Conservation (phyloP, 64 coral and sea anemone species). For the Hydrozoanthus tunicans region DNA sequence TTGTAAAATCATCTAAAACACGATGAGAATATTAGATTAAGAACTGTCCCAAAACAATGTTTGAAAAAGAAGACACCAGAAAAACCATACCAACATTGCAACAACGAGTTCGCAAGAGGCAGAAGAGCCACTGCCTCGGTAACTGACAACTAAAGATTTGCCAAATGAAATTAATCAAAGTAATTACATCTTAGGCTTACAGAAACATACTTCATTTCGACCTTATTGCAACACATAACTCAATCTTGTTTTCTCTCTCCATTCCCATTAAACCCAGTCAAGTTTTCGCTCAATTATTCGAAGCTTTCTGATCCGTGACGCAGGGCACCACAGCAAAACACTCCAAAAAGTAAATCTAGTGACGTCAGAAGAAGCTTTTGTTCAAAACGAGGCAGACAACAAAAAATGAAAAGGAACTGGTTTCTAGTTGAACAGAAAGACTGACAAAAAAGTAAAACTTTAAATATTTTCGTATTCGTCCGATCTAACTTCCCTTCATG, state of each 20-base stretch:
- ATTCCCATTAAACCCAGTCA: slow-evolving; percentile 16
- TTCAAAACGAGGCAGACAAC: slow-evolving; percentile 41
- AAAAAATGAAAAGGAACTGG: no score
- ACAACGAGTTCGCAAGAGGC: neutral
- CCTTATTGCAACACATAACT: neutral
- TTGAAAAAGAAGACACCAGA: neutral
- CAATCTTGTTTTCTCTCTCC: neutral
- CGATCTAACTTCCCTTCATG: no score
- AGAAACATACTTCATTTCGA: slow-evolving; percentile 7
- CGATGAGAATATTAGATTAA: slow-evolving; percentile 1
- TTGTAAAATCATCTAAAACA: slow-evolving; percentile 5
- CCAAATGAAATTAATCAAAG: neutral
- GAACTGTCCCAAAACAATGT: neutral
- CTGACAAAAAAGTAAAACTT: no score
- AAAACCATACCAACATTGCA: neutral
- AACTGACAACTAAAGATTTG: neutral
- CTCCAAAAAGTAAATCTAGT: slow-evolving; percentile 16
- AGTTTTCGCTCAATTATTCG: neutral
- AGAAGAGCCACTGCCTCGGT: neutral
- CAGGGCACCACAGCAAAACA: neutral
- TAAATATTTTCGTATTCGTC: no score
- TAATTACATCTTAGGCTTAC: neutral
- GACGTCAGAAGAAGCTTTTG: slow-evolving; percentile 23
- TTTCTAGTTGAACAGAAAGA: no score
- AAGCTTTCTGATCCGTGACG: slow-evolving; percentile 2